Evolutionary conservation across 2,888 invertebrate genomes (phyloP), one percentile per base, ranked within the genome.

Genomic region (Chrysolina oricalcia): DNA sequence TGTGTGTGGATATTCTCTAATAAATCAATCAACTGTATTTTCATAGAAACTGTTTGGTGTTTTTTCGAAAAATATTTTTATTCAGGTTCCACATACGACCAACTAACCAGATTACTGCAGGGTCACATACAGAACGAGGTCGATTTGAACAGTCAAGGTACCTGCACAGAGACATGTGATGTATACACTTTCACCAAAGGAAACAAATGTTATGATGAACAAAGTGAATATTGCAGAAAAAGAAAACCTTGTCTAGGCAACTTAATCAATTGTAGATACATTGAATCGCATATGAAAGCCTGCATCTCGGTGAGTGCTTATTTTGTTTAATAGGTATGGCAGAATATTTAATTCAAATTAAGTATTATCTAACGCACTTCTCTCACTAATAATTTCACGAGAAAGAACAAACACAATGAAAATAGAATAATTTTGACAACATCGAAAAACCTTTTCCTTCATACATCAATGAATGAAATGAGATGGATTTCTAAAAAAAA

Each of bases 71-170:
- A 19, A 56, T 21, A 48, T 63, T 67, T 73, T 15, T 46, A 11
- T 83, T 70, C 87, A 89, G 91, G 91, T 9, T 89, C 90, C 79
- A 95, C 94, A 0, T 96, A 92, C 85, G 92, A 92, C 10, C 92
- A 94, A 86, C 90, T 96, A 68, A 95, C 94, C 2, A 91, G 93
- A 40, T 89, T 96, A 0, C 90, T 96, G 19, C 95, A 96, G 89
- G 95, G 96, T n/a, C 95, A 93, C 87, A 90, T 96, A 68, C 94
- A 95, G 84, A 96, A 96, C 87, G 96, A 96, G 85, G 95, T 94
- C 19, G 95, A 96, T 86, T 89, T 96, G 90, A 95, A 95, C 87
- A 78, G 87, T 0, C 91, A 92, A 4, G 89, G 90, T 2, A 92
- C 93, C 0, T 96, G 96, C 87, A 95, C 89, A 90, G 91, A 40